Evolutionary conservation across 2,888 invertebrate species (phyloP), one percentile per base, ranked within the genome.

Genomic region (Adelognathus sp.): DNA sequence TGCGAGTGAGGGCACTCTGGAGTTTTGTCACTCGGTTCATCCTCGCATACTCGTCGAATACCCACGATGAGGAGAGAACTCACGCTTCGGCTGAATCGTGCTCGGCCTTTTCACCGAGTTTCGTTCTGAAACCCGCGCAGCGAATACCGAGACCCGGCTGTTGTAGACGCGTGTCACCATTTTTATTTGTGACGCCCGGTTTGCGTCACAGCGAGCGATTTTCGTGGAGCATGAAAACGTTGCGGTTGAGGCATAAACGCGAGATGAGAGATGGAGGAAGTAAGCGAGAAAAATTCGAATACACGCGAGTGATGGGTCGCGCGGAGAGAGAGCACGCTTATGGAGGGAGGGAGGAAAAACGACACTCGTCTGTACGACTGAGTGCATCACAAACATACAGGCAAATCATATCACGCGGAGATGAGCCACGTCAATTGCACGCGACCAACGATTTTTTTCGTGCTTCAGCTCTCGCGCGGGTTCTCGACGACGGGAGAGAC

Each of bases 361-460:
- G 77, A 67, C 76, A 78, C 77, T 64, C 80, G 77, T n/a, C 76
- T 70, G 81, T 72, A 80, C 77, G 80, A 82, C 78, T 83, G 81
- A 84, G 81, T 83, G 80, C 82, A 82, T 86, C 79, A 81, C 83
- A 81, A 81, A 81, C 78, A 80, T 76, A 79, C 33, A 66, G 76
- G 76, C 77, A 85, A 87, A 85, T 84, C 82, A 82, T 82, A 76
- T 85, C 81, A 81, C 73, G 79, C 29, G 77, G 79, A n/a, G 79
- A 85, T 85, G 76, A 75, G 82, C 56, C 79, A 78, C 79, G 86
- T 87, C 85, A 87, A 84, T 82, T 82, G 80, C 85, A 88, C 84
- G 73, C 72, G 81, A 67, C 83, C 72, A 64, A 63, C 78, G 79
- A 80, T 83, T 83, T 81, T 79, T 61, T 29, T 72, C 44, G 61